These are phyloP conservation scores for Eupeodes latifasciatus DNA, from an alignment of 2,888 invertebrate genomes.

Conservation along the genomic window DNA sequence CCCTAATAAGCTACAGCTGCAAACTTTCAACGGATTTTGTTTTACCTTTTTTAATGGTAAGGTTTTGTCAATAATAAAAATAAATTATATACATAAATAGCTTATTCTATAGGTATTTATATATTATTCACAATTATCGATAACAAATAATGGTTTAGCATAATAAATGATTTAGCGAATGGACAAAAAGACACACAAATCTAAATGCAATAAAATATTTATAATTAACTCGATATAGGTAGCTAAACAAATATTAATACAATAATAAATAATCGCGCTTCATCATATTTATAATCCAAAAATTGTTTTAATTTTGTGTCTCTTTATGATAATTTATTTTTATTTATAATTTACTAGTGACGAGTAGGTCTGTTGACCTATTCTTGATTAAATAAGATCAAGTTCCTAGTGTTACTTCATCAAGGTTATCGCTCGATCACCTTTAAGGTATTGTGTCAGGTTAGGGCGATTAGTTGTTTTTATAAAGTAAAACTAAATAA, in stretches of 20 bases:
- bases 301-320: neutral
- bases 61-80: constrained; percentile 4
- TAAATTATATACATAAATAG: neutral
- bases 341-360: no score
- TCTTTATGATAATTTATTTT: no score
- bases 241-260: neutral
- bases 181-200: neutral
- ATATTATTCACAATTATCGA: neutral
- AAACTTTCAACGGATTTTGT: constrained; percentile 1
- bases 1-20: neutral
- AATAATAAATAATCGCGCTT: neutral
- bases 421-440: neutral
- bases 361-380: neutral
- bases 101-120: neutral
- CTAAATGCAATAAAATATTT: neutral
- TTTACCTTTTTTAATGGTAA: neutral
- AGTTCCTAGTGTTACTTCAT: neutral
- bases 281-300: neutral
- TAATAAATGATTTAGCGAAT: constrained; percentile 7
- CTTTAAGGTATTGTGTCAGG: neutral
- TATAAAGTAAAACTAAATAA: neutral
- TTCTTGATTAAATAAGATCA: neutral
- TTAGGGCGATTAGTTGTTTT: neutral
- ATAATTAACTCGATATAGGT: neutral
- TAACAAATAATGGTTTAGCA: neutral